Percentiles rank a stretch among this genome's conserved stretches.
These are phyloP conservation scores for Aphodius granarius DNA, from an alignment of 2,888 invertebrate genomes.

Conservation along the genomic window DNA sequence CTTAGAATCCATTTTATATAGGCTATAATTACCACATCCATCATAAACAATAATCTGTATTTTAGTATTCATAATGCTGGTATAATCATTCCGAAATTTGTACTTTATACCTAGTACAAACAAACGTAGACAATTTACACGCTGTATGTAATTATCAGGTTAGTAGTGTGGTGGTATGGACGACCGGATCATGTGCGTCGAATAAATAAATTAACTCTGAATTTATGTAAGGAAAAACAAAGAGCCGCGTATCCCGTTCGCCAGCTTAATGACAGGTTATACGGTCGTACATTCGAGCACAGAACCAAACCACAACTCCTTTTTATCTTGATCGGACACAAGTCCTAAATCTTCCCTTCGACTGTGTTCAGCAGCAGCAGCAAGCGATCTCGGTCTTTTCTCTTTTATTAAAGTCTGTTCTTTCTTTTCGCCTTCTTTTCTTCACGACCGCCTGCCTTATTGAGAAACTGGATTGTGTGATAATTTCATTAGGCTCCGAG, in stretches of 20 bases:
- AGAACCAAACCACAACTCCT: not conserved
- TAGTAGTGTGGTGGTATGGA: not conserved
- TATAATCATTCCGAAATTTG: not conserved
- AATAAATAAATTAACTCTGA: not conserved
- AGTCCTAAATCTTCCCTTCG: not conserved
- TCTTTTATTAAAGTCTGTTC: not conserved
- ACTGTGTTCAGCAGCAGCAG: not conserved
- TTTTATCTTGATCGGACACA: not conserved
- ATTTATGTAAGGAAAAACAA: not conserved
- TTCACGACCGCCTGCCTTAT: not conserved
- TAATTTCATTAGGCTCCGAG: not conserved
- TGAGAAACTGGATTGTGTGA: slow-evolving; percentile 14
- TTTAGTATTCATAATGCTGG: too few species aligned
- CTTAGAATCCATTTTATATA: not conserved
- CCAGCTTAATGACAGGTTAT: not conserved
- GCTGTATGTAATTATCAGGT: not conserved
- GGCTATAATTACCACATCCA: not conserved
- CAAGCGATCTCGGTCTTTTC: not conserved
- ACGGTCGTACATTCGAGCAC: not conserved
- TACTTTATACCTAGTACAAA: not conserved
- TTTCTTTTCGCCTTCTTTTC: not conserved
- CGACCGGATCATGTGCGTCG: not conserved
- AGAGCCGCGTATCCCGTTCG: not conserved
- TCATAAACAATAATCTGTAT: not conserved
- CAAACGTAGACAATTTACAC: not conserved